phyloP scores from a whole-genome alignment of 1,140 invertebrate genomes.

The Oryzaephilus surinamensis region DNA sequence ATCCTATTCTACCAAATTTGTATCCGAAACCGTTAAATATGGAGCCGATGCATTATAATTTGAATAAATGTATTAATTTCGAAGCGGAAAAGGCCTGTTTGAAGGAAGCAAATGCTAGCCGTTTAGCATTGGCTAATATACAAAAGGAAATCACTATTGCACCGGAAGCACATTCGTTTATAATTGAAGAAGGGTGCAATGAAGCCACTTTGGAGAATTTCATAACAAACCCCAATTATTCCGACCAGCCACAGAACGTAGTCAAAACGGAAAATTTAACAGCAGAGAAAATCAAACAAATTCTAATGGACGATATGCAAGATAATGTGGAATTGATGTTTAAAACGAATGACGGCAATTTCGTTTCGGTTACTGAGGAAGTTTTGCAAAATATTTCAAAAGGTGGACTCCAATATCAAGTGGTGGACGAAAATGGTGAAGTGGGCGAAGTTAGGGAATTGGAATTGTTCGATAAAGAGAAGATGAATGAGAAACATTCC shows the following conservation, averaged over 20 bases:
- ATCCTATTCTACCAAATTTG: conserved; percentile 1
- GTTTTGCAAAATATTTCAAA: conserved; percentile 24
- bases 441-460: conserved; percentile 27
- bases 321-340: conserved; percentile 31
- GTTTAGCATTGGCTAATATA: conserved; percentile 27
- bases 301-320: conserved; percentile 23
- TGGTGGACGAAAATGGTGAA: conserved; percentile 28
- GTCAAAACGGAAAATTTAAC: conserved; percentile 8
- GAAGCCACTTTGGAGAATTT: conserved; percentile 33
- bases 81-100: conserved; percentile 32
- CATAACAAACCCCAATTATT: conserved; percentile 23
- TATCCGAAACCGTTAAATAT: conserved; percentile 9
- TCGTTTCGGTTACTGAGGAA: conserved; percentile 27
- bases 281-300: conserved; percentile 25
- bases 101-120: conserved; percentile 29
- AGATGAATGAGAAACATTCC: conserved; percentile 1
- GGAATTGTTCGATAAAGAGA: conserved; percentile 22
- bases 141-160: conserved; percentile 28
- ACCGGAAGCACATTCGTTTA: conserved; percentile 25
- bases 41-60: no score
- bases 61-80: conserved; percentile 18
- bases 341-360: conserved; percentile 28
- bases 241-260: conserved; percentile 10
- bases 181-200: conserved; percentile 28
- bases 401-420: conserved; percentile 25